Percentiles rank a stretch among this genome's conserved stretches.
These are phyloP conservation scores for Nemotelus nigrinus DNA, from an alignment of 2,888 invertebrate genomes.

Conservation along the genomic window DNA sequence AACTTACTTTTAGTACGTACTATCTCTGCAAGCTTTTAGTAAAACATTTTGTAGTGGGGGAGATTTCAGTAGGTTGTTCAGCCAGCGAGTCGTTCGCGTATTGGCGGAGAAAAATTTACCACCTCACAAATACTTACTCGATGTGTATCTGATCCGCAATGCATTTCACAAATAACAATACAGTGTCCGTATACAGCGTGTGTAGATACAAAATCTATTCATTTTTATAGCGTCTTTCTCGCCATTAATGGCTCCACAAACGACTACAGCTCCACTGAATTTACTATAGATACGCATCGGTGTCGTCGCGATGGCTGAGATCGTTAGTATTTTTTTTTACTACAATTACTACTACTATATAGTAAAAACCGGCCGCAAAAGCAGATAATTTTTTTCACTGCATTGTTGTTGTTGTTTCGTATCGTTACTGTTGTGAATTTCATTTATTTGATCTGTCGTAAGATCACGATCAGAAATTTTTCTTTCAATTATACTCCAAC, in stretches of 20 bases:
- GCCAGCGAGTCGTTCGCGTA: neutral
- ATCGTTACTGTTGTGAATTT: slow-evolving; percentile 24
- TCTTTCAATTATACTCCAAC: slow-evolving; percentile 39
- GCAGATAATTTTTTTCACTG: slow-evolving; percentile 19
- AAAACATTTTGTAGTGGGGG: no score
- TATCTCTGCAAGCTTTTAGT: no score
- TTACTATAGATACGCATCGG: slow-evolving; percentile 34
- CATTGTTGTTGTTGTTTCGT: slow-evolving; percentile 22
- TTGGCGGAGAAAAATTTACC: slow-evolving; percentile 7
- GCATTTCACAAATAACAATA: neutral
- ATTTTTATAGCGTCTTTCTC: neutral
- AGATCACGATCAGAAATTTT: slow-evolving; percentile 39
- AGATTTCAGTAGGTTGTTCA: neutral
- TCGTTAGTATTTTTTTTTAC: slow-evolving; percentile 27
- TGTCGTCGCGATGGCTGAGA: slow-evolving; percentile 5
- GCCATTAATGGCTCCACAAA: neutral
- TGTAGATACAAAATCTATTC: slow-evolving; percentile 7
- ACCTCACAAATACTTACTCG: slow-evolving; percentile 19
- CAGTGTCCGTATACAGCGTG: neutral
- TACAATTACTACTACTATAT: slow-evolving; percentile 39
- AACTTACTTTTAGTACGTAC: no score
- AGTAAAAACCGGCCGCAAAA: slow-evolving; percentile 41
- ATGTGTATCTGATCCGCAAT: neutral
- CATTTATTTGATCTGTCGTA: slow-evolving; percentile 38
- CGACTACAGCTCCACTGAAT: neutral